These are phyloP conservation scores for Dasypogon diadema DNA, from an alignment of 2,888 invertebrate species.

Conservation along the genomic window DNA sequence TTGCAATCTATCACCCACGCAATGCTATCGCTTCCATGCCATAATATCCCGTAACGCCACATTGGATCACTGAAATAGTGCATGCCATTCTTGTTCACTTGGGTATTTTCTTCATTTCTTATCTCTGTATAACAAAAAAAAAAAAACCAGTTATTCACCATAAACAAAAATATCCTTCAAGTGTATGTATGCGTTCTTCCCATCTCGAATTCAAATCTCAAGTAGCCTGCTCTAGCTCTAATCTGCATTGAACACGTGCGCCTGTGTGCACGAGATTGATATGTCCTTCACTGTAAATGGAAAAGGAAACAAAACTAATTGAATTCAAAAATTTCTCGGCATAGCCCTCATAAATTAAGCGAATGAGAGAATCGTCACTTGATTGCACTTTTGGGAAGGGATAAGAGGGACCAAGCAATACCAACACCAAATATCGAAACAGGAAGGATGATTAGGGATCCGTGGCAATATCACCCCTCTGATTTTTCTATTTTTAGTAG, in stretches of 20 bases:
- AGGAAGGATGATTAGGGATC: constrained; percentile 25
- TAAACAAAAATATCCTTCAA: background rate
- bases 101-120: background rate
- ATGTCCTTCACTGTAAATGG: constrained; percentile 35
- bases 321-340: constrained; percentile 19
- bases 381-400: constrained; percentile 24
- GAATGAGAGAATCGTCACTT: constrained; percentile 20
- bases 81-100: background rate
- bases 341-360: constrained; percentile 34
- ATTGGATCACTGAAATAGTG: too few species aligned
- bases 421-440: constrained; percentile 2
- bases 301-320: constrained; percentile 47
- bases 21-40: too few species aligned
- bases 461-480: constrained; percentile 43
- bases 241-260: constrained; percentile 37
- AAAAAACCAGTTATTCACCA: background rate
- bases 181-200: background rate
- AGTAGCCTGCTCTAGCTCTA: too few species aligned
- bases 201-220: background rate
- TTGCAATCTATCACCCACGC: too few species aligned
- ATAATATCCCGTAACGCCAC: too few species aligned
- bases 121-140: background rate
- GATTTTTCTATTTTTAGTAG: constrained; percentile 66
- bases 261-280: background rate
- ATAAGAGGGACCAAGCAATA: constrained; percentile 32